Evolutionary conservation across 2,888 invertebrate genomes (phyloP).

Genomic region (Phasia obesa): DNA sequence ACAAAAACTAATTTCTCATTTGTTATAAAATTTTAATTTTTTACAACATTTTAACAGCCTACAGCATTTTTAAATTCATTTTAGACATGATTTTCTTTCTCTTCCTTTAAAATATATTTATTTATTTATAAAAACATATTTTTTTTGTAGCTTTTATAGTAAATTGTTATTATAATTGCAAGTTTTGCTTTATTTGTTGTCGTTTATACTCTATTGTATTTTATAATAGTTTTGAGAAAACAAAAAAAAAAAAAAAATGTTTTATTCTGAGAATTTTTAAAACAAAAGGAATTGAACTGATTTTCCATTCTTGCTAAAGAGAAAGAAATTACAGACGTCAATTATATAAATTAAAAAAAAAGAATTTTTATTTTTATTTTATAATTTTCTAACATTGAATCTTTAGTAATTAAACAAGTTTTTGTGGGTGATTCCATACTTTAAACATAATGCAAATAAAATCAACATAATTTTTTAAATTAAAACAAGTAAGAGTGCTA

Average conservation of each 20-base stretch:
- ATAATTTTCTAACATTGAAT: too few species aligned
- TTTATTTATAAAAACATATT: neutral
- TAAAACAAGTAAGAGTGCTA: too few species aligned
- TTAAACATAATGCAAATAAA: too few species aligned
- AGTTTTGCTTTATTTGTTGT: neutral
- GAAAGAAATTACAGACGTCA: conserved; percentile 27
- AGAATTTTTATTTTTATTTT: neutral
- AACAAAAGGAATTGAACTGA: neutral
- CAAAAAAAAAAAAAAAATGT: neutral
- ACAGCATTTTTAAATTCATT: neutral
- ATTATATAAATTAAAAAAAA: conserved; percentile 31
- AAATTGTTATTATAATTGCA: neutral
- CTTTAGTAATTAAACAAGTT: conserved; percentile 25
- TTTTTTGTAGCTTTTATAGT: neutral
- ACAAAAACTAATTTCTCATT: too few species aligned
- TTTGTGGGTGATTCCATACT: neutral
- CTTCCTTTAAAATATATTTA: neutral
- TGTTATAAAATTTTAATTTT: too few species aligned
- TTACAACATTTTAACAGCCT: neutral
- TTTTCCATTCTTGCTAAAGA: neutral
- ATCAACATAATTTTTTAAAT: too few species aligned
- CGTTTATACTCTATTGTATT: neutral
- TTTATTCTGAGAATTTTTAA: too few species aligned
- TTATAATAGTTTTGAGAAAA: neutral
- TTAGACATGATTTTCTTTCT: neutral